phyloP scores from a whole-genome alignment of 2,113 vertebrate genomes.

The Pelodiscus sinensis region DNA sequence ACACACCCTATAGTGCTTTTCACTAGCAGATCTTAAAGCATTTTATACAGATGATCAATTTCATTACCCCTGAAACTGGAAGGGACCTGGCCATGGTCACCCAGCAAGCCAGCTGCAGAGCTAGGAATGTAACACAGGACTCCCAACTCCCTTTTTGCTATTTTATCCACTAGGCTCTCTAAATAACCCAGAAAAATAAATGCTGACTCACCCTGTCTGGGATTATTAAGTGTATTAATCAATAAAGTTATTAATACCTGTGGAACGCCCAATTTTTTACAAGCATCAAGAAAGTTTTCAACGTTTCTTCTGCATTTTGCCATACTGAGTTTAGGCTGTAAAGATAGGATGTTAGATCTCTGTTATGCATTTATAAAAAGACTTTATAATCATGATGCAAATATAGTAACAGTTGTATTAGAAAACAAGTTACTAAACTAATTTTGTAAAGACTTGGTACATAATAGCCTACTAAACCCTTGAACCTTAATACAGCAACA shows the following conservation, averaged over 20 bases:
- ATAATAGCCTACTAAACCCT: background rate
- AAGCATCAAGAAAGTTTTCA: slow-evolving; percentile 98
- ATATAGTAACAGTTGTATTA: background rate
- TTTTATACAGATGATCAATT: no score
- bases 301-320: slow-evolving; percentile 98
- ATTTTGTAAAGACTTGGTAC: background rate
- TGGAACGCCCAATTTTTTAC: slow-evolving; percentile 95
- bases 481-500: background rate
- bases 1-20: no score
- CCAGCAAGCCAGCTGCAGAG: no score
- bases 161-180: accelerated
- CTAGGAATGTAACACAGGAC: no score
- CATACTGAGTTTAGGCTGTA: slow-evolving; percentile 98
- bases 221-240: background rate
- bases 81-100: no score
- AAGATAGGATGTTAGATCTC: slow-evolving; percentile 29
- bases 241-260: slow-evolving; percentile 83
- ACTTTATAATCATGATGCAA: background rate
- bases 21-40: no score
- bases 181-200: background rate
- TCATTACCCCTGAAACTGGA: no score
- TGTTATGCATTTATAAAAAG: background rate
- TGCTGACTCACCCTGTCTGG: background rate
- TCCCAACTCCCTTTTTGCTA: no score
- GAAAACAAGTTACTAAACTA: background rate